phyloP scores from a whole-genome alignment of 2,888 invertebrate genomes.

The Fragum whitleyi region DNA sequence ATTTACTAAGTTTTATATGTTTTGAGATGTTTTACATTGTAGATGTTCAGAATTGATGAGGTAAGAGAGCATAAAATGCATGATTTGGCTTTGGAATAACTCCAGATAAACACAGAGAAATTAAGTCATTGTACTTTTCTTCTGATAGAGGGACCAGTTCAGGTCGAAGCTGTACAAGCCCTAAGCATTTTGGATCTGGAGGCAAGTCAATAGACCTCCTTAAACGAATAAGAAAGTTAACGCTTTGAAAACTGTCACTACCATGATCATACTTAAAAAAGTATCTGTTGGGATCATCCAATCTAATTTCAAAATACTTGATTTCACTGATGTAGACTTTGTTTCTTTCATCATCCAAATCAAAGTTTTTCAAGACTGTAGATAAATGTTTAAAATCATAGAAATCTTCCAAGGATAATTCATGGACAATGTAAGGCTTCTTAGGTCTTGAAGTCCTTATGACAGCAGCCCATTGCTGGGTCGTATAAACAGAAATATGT shows the following conservation, averaged over 20 bases:
- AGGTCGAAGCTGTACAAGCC: too few species aligned
- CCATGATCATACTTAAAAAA: constrained; percentile 38
- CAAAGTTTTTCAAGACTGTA: constrained; percentile 15
- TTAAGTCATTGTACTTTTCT: too few species aligned
- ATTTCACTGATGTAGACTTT: constrained; percentile 34
- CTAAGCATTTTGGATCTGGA: too few species aligned
- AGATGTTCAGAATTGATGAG: too few species aligned
- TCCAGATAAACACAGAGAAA: too few species aligned
- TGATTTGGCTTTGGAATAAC: too few species aligned
- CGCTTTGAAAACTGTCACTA: constrained; percentile 11
- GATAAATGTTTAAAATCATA: constrained; percentile 22
- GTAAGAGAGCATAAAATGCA: too few species aligned
- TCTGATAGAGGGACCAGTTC: too few species aligned
- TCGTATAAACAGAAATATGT: constrained; percentile 1
- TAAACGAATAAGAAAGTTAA: constrained; percentile 30
- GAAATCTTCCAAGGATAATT: constrained; percentile 1
- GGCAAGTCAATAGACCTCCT: background rate
- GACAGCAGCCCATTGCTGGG: constrained; percentile 26
- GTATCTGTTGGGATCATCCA: background rate
- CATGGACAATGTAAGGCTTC: constrained; percentile 1
- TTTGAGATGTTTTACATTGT: too few species aligned
- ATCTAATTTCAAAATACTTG: constrained; percentile 16
- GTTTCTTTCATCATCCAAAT: background rate
- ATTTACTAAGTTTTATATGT: too few species aligned
- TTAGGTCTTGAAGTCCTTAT: constrained; percentile 1